Evolutionary conservation across 2,113 vertebrate genomes (phyloP).

Genomic region (Stigmatopora nigra): DNA sequence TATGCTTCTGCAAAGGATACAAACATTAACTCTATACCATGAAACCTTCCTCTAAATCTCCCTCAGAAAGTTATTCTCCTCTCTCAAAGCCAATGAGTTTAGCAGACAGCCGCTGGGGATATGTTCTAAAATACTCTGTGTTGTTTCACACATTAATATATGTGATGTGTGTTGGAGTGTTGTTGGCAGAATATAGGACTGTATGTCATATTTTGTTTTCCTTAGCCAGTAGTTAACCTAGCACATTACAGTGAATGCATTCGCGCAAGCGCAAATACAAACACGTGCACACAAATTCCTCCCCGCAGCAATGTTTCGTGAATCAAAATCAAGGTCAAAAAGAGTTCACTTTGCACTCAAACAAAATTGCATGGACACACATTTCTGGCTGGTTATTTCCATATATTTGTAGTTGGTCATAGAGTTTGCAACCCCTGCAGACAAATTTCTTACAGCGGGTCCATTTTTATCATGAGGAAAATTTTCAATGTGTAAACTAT

Average conservation of each 20-base stretch:
- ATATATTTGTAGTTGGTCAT: conserved; percentile 33
- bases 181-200: conserved; percentile 24
- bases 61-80: conserved; percentile 55
- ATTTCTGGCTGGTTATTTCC: conserved; percentile 35
- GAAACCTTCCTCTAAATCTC: conserved; percentile 21
- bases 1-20: neutral
- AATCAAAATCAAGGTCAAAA: conserved; percentile 59
- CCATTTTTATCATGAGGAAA: conserved; percentile 37
- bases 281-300: conserved; percentile 43
- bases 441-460: conserved; percentile 37
- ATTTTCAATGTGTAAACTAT: conserved; percentile 34
- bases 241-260: conserved; percentile 35
- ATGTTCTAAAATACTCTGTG: conserved; percentile 30
- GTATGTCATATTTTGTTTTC: conserved; percentile 55
- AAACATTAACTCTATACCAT: conserved; percentile 1
- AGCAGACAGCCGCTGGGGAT: conserved; percentile 41
- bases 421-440: conserved; percentile 43
- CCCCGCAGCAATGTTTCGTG: conserved; percentile 54
- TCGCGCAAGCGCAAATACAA: conserved; percentile 34
- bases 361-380: conserved; percentile 30
- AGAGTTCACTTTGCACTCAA: conserved; percentile 46
- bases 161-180: conserved; percentile 1
- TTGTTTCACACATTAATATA: conserved; percentile 6
- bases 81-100: conserved; percentile 44
- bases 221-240: conserved; percentile 56